These are phyloP conservation scores for Eriocheir sinensis DNA, from an alignment of 1,140 invertebrate genomes.

Conservation along the genomic window DNA sequence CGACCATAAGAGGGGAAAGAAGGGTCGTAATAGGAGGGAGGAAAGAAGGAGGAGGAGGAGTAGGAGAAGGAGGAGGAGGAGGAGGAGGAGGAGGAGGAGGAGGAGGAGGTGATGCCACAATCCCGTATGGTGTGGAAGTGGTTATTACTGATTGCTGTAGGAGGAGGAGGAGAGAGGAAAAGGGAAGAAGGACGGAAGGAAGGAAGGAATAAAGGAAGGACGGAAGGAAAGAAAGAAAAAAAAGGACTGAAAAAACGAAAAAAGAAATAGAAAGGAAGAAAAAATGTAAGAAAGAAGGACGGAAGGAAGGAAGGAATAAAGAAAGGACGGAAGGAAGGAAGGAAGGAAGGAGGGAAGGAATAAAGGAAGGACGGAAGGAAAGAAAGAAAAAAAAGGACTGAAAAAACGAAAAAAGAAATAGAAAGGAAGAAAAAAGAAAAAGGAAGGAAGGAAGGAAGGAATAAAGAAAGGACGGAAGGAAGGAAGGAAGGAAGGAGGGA, in stretches of 20 bases:
- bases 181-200: background rate
- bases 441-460: background rate
- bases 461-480: background rate
- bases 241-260: background rate
- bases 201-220: background rate
- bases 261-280: background rate
- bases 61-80: slow-evolving; percentile 9
- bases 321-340: background rate
- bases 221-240: background rate
- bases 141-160: background rate
- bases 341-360: background rate
- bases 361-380: background rate
- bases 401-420: background rate
- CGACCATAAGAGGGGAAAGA: slow-evolving; percentile 10
- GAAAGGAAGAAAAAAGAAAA: background rate
- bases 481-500: no score
- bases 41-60: slow-evolving; percentile 46
- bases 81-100: background rate
- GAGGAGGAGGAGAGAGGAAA: background rate
- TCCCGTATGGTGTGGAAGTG: slow-evolving; percentile 25
- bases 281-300: background rate
- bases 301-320: background rate
- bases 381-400: background rate
- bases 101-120: slow-evolving; percentile 21
- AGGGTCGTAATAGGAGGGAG: background rate